phyloP scores from a whole-genome alignment of 1,140 invertebrate genomes.

The Protaetia brevitarsis region DNA sequence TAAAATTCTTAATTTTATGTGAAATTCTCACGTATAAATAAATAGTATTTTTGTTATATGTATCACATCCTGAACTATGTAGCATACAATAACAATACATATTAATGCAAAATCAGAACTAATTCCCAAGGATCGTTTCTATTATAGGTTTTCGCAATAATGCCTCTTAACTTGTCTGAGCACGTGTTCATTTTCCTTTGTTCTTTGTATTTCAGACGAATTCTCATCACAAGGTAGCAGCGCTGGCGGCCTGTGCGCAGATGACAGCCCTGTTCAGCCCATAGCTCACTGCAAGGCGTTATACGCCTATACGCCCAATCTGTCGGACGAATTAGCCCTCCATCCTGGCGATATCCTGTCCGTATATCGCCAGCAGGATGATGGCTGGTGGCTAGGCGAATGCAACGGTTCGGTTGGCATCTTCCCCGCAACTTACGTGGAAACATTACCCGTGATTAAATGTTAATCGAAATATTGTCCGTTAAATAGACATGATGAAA shows the following conservation, averaged over 20 bases:
- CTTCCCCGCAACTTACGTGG: conserved; percentile 91
- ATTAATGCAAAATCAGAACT: too few relatives aligned
- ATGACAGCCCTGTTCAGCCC: conserved; percentile 51
- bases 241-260: conserved; percentile 53
- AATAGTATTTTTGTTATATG: too few relatives aligned
- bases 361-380: conserved; percentile 86
- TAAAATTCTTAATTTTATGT: too few relatives aligned
- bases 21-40: too few relatives aligned
- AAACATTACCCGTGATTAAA: conserved; percentile 47
- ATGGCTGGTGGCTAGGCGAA: conserved; percentile 93
- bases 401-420: conserved; percentile 81
- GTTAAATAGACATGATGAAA: neutral
- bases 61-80: too few relatives aligned
- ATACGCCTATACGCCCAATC: conserved; percentile 83
- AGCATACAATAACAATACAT: too few relatives aligned
- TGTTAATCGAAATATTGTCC: conserved; percentile 6
- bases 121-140: too few relatives aligned
- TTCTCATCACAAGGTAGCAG: conserved; percentile 69
- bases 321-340: conserved; percentile 84
- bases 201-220: conserved; percentile 65
- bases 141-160: too few relatives aligned
- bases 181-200: too few relatives aligned
- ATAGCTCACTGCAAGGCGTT: conserved; percentile 74
- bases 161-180: too few relatives aligned
- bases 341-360: conserved; percentile 82